A percentile compares a stretch with the other conserved stretches of the same genome.
These are phyloP conservation scores for Drosophila bifasciata DNA, from an alignment of 1,140 invertebrate genomes.

Conservation along the genomic window DNA sequence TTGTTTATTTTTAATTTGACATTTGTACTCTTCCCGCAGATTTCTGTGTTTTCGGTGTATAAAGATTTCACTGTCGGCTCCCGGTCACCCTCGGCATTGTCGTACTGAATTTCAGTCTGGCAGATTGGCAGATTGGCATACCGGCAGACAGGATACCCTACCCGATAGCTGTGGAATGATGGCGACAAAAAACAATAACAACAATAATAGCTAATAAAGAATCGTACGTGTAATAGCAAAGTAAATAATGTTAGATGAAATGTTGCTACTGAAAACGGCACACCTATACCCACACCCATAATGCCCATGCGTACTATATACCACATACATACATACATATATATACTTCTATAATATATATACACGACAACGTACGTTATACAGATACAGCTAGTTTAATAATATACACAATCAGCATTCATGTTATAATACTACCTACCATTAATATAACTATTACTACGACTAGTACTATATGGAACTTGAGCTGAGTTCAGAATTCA, in stretches of 20 bases:
- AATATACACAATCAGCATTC: slow-evolving; percentile 72
- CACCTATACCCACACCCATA: slow-evolving; percentile 38
- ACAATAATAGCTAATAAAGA: slow-evolving; percentile 81
- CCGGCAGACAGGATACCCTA: slow-evolving; percentile 1
- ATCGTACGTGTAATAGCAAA: slow-evolving; percentile 77
- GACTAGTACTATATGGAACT: slow-evolving; percentile 20
- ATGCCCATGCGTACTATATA: slow-evolving; percentile 42
- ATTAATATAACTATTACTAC: neutral
- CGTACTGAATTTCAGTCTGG: slow-evolving; percentile 55
- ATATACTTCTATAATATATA: slow-evolving; percentile 29
- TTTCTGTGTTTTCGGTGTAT: slow-evolving; percentile 95
- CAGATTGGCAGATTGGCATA: neutral
- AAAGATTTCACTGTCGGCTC: slow-evolving; percentile 92
- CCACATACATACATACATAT: slow-evolving; percentile 12
- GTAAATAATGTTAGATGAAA: slow-evolving; percentile 76
- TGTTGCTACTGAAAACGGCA: slow-evolving; percentile 62
- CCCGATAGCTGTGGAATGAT: slow-evolving; percentile 56
- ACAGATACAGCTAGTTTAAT: slow-evolving; percentile 71
- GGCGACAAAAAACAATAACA: slow-evolving; percentile 76
- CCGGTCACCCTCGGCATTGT: slow-evolving; percentile 77
- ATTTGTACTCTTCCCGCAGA: slow-evolving; percentile 87
- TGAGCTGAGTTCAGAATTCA: slow-evolving; percentile 35
- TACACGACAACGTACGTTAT: slow-evolving; percentile 49
- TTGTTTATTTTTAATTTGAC: slow-evolving; percentile 72
- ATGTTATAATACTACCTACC: slow-evolving; percentile 48